These are phyloP conservation scores for Drosophila nr. perissopoda DNA, from an alignment of 2,888 invertebrate species.

Conservation along the genomic window DNA sequence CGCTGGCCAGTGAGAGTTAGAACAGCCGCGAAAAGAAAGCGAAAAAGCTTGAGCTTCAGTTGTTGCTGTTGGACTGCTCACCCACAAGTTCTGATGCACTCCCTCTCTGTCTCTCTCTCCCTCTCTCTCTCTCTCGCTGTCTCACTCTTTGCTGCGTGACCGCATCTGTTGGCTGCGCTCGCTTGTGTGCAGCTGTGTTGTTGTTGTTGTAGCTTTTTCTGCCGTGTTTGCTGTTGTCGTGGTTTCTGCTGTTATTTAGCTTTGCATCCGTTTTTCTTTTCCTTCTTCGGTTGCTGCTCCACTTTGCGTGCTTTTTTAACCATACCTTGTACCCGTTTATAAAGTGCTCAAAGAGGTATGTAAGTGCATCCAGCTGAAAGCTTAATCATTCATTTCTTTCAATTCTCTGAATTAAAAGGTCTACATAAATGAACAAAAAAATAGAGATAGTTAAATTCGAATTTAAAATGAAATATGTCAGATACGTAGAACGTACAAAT, in stretches of 20 bases:
- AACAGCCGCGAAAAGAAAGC: conserved; percentile 27
- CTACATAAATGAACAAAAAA: not conserved
- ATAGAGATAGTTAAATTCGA: not conserved
- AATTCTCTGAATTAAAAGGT: not conserved
- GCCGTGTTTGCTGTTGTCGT: conserved; percentile 39
- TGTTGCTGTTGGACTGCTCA: conserved; percentile 19
- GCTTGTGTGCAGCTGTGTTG: conserved; percentile 20
- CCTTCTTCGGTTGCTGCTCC: conserved; percentile 30
- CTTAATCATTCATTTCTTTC: not conserved
- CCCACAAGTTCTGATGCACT: conserved; percentile 10
- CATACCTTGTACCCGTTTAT: not conserved
- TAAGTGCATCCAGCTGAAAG: not conserved
- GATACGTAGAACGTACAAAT: not conserved
- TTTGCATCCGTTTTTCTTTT: conserved; percentile 31
- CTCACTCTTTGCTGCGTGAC: conserved; percentile 2
- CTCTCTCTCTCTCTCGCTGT: not conserved
- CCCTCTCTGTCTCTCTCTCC: not conserved
- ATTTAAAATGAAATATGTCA: not conserved
- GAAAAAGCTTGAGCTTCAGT: conserved; percentile 17
- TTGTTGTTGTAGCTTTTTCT: conserved; percentile 26
- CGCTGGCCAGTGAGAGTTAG: conserved; percentile 41
- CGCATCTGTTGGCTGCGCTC: conserved; percentile 25
- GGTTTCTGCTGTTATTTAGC: conserved; percentile 48
- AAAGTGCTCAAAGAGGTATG: not conserved
- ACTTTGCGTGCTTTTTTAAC: conserved; percentile 32